These are phyloP conservation scores for Nasonia vitripennis DNA, from an alignment of 1,140 invertebrate genomes.

Conservation along the genomic window DNA sequence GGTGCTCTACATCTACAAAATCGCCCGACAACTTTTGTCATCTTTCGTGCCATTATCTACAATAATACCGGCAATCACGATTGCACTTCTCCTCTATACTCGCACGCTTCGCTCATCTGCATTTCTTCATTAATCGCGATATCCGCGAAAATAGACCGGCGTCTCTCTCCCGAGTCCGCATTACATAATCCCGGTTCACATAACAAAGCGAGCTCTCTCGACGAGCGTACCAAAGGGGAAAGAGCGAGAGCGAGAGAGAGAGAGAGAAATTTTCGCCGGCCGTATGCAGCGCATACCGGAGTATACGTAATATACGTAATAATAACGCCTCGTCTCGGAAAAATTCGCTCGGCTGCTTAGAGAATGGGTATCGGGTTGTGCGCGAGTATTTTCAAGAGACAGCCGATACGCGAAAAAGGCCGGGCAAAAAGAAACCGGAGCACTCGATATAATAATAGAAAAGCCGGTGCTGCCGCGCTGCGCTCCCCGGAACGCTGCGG, in stretches of 20 bases:
- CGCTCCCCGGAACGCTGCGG: not conserved
- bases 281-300: too few relatives aligned
- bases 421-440: conserved; percentile 25
- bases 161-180: not conserved
- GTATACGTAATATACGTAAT: too few relatives aligned
- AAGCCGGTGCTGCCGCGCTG: not conserved
- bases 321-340: too few relatives aligned
- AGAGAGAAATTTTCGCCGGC: not conserved
- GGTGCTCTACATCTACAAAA: conserved; percentile 70
- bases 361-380: too few relatives aligned
- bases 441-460: conserved; percentile 46
- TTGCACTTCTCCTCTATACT: not conserved
- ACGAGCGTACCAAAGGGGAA: conserved; percentile 9
- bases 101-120: conserved; percentile 22
- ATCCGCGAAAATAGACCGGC: not conserved
- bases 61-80: not conserved
- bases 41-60: not conserved
- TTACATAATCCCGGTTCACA: conserved; percentile 32
- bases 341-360: too few relatives aligned
- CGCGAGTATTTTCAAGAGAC: not conserved
- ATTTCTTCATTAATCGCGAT: not conserved
- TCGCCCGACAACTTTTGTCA: not conserved
- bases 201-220: not conserved
- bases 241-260: conserved; percentile 6
- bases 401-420: conserved; percentile 6